Evolutionary conservation across 2,113 vertebrate species (phyloP).

Genomic region (Tyrannus savana): DNA sequence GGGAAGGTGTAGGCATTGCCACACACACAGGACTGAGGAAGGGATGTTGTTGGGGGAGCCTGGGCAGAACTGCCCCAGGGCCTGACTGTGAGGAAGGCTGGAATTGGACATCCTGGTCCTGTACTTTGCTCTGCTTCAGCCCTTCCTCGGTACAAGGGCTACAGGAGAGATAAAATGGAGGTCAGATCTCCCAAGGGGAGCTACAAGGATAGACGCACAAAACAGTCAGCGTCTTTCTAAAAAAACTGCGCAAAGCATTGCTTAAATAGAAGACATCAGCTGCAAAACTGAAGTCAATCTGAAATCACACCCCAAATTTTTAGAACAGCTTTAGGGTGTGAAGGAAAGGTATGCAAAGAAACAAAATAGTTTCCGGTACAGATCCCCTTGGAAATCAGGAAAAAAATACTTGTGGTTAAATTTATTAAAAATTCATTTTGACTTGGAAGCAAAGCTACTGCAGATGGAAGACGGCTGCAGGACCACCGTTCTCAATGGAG

Average conservation of each 20-base stretch:
- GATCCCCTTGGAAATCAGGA: neutral
- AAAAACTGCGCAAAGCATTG: neutral
- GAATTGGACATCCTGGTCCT: neutral
- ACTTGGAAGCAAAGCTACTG: neutral
- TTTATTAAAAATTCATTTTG: neutral
- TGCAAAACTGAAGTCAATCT: neutral
- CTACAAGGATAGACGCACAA: neutral
- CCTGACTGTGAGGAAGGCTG: neutral
- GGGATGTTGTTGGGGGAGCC: neutral
- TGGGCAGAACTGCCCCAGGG: neutral
- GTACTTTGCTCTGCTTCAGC: neutral
- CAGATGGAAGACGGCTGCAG: neutral
- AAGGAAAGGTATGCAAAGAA: neutral
- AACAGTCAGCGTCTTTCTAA: neutral
- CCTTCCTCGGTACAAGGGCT: neutral
- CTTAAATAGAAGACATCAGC: neutral
- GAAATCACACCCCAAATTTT: neutral
- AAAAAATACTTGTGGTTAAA: neutral
- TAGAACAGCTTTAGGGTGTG: neutral
- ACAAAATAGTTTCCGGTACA: neutral
- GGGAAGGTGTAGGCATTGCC: neutral
- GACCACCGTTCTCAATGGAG: neutral
- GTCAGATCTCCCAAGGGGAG: neutral
- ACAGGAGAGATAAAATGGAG: neutral
- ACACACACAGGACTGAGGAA: neutral